phyloP scores from a whole-genome alignment of 2,888 invertebrate species.

The Ametastegia equiseti region DNA sequence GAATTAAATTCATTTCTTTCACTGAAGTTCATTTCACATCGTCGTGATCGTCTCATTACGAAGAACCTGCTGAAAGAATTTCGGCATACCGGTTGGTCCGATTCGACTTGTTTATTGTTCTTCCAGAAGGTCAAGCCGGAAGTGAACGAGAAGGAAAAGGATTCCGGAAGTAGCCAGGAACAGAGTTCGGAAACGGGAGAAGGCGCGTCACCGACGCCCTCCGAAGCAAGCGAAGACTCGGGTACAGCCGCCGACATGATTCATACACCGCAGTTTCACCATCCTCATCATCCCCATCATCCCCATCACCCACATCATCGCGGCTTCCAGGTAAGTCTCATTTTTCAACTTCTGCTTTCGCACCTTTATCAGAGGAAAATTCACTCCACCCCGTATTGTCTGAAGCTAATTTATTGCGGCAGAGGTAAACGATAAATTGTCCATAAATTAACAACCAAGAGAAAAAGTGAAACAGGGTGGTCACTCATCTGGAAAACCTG shows the following conservation, averaged over 20 bases:
- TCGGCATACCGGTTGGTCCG: background rate
- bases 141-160: constrained; percentile 62
- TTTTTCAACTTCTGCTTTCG: background rate
- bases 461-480: too few species aligned
- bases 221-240: constrained; percentile 74
- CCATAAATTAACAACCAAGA: background rate
- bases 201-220: constrained; percentile 61
- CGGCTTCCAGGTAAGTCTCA: constrained; percentile 82
- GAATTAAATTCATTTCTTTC: too few species aligned
- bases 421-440: background rate
- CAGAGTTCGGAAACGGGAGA: constrained; percentile 60
- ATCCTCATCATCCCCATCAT: constrained; percentile 76
- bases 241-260: constrained; percentile 80
- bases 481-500: too few species aligned
- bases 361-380: background rate
- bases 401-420: background rate
- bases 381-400: background rate
- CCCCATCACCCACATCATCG: constrained; percentile 80
- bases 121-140: constrained; percentile 62
- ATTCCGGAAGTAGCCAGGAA: constrained; percentile 55
- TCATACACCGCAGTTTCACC: constrained; percentile 82
- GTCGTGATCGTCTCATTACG: too few species aligned
- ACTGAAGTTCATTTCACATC: too few species aligned
- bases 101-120: background rate
- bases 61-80: background rate